phyloP scores from a whole-genome alignment of 2,113 vertebrate genomes.

The Cyanistes caeruleus region DNA sequence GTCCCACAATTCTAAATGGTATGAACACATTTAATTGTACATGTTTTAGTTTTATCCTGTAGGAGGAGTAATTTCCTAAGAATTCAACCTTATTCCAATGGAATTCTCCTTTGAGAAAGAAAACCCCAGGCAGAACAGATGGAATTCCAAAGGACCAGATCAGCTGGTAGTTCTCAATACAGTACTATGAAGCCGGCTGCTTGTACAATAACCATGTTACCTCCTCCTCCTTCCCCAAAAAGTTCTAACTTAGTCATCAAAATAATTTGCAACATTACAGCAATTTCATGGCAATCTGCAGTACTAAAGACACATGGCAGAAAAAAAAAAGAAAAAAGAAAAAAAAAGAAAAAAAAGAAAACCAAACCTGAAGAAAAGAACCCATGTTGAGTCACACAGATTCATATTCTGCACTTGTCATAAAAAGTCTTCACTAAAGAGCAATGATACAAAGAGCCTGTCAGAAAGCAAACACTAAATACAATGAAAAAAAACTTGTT shows the following conservation, averaged over 20 bases:
- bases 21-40: neutral
- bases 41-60: constrained; percentile 14
- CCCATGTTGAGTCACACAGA: neutral
- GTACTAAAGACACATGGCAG: neutral
- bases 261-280: neutral
- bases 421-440: neutral
- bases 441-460: neutral
- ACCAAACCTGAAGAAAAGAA: neutral
- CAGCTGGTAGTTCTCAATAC: neutral
- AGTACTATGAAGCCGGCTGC: neutral
- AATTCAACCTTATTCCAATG: constrained; percentile 8
- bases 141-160: neutral
- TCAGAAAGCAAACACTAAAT: neutral
- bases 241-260: neutral
- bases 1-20: neutral
- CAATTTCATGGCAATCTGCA: neutral
- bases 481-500: neutral
- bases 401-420: neutral
- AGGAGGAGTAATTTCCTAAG: constrained; percentile 50
- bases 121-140: neutral
- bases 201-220: neutral
- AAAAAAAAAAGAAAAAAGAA: neutral
- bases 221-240: neutral
- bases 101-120: neutral
- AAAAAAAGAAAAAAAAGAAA: neutral